Base-by-base conservation (phyloP, 2,888 invertebrate genomes). In the Eristalinus sepulchralis region DNA sequence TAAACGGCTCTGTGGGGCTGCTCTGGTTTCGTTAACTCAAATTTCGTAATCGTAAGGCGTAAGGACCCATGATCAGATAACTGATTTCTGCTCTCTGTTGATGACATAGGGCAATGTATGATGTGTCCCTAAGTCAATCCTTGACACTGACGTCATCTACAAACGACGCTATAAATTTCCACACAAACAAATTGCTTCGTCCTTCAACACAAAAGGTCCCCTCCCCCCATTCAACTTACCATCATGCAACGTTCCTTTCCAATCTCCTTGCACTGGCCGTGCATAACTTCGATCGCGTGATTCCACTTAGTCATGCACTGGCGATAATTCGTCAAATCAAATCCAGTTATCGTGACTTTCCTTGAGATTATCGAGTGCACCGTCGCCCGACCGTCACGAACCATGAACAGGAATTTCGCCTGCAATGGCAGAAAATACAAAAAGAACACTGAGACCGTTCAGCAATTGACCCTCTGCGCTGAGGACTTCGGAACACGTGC, bases 301-400 rank as follows among this genome's bases (percentile, higher is more conserved):
- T 99, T 99, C 99, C 99, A 99, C 93, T 98, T 98, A 89, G 95
- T 95, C 94, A 99, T 94, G 93, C 99, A 99, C 93, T 98, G 98
- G 87, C 98, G 95, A 93, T 98, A 98, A 93, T 96, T 97, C 89
- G 95, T 95, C 93, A 99, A 94, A 94, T 99, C 98, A 94, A 99
- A 99, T 62, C 98, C 99, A 91, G 93, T 92, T 90, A 93, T 92
- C 83, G 93, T 93, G 90, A 97, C 97, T 95, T 98, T 97, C 90
- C 99, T 95, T 68, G 97, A 97, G 91, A 99, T 99, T 92, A 99
- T 98, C 88, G 99, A 99, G 94, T 99, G 99, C 86, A 99, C 99
- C 27, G 99, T 98, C 86, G 99, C 99, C 88, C 99, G 95, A 31
- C 99, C 99, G 93, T 99, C 99, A 88, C 99, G 96, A 90, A 99